phyloP scores from a whole-genome alignment of 2,797 vertebrate genomes.

The Rachycentron canadum region DNA sequence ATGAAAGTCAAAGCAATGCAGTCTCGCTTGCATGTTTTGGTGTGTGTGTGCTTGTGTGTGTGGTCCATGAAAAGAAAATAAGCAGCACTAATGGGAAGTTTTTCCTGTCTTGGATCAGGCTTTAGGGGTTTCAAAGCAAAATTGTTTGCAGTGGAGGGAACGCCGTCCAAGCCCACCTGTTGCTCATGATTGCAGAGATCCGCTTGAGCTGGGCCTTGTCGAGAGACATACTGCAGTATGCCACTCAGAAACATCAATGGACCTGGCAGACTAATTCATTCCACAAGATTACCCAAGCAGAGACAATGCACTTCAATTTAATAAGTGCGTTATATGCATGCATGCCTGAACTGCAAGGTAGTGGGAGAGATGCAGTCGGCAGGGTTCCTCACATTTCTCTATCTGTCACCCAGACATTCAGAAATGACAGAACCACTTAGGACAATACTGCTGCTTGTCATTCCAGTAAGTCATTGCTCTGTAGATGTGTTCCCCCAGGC shows the following conservation, averaged over 20 bases:
- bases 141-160: constrained; percentile 79
- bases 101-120: constrained; percentile 79
- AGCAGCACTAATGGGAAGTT: constrained; percentile 80
- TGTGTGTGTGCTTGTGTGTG: constrained; percentile 70
- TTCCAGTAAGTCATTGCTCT: constrained; percentile 47
- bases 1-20: constrained; percentile 55
- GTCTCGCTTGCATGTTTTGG: constrained; percentile 54
- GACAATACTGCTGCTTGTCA: constrained; percentile 40
- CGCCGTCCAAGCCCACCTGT: constrained; percentile 79
- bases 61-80: constrained; percentile 82
- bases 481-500: constrained; percentile 26
- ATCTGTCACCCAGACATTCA: constrained; percentile 41
- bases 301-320: constrained; percentile 46
- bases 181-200: constrained; percentile 81
- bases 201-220: constrained; percentile 69
- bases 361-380: constrained; percentile 16
- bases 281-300: constrained; percentile 53
- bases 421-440: constrained; percentile 39
- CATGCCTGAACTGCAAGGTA: constrained; percentile 32
- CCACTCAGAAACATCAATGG: constrained; percentile 62
- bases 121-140: constrained; percentile 79
- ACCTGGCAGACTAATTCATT: constrained; percentile 47
- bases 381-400: constrained; percentile 24
- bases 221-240: constrained; percentile 64
- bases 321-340: constrained; percentile 29